These are phyloP conservation scores for Polypterus senegalus DNA, from an alignment of 2,113 vertebrate genomes.

Conservation along the genomic window DNA sequence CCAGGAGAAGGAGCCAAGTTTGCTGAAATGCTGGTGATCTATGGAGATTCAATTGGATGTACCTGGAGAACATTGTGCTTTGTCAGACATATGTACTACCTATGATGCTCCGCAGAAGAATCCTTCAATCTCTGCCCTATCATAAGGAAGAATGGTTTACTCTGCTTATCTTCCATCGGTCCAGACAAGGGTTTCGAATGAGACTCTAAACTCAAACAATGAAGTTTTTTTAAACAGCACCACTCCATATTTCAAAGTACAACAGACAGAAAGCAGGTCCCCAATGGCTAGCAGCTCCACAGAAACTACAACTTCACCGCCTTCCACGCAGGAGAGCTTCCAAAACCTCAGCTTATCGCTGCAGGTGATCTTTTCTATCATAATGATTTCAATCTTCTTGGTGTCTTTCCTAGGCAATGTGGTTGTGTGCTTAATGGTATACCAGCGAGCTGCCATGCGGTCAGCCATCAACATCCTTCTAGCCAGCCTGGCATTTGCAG, in stretches of 20 bases:
- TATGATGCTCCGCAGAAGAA: constrained; percentile 22
- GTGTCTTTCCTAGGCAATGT: constrained; percentile 85
- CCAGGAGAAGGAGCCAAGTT: constrained; percentile 11
- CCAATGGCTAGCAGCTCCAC: constrained; percentile 35
- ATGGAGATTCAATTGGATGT: not conserved
- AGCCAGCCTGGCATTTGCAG: constrained; percentile 88
- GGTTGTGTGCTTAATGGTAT: constrained; percentile 96
- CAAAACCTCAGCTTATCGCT: constrained; percentile 66
- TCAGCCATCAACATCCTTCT: constrained; percentile 96
- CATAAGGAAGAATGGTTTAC: constrained; percentile 58
- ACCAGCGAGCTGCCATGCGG: constrained; percentile 92
- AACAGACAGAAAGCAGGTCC: constrained; percentile 28
- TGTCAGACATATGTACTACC: constrained; percentile 16
- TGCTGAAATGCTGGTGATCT: constrained; percentile 11
- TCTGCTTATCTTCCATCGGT: constrained; percentile 46
- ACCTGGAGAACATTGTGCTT: constrained; percentile 8
- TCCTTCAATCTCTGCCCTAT: not conserved
- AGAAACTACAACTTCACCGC: constrained; percentile 36
- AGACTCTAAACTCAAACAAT: constrained; percentile 35
- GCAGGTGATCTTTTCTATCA: constrained; percentile 75
- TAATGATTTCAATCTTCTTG: constrained; percentile 73
- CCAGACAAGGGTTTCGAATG: constrained; percentile 48
- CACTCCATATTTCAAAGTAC: constrained; percentile 17
- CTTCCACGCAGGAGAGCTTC: constrained; percentile 37
- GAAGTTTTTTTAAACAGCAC: constrained; percentile 52